Evolutionary conservation across 2,797 vertebrate species (phyloP), one percentile per base, ranked within the genome.

Genomic region (Bucorvus abyssinicus): DNA sequence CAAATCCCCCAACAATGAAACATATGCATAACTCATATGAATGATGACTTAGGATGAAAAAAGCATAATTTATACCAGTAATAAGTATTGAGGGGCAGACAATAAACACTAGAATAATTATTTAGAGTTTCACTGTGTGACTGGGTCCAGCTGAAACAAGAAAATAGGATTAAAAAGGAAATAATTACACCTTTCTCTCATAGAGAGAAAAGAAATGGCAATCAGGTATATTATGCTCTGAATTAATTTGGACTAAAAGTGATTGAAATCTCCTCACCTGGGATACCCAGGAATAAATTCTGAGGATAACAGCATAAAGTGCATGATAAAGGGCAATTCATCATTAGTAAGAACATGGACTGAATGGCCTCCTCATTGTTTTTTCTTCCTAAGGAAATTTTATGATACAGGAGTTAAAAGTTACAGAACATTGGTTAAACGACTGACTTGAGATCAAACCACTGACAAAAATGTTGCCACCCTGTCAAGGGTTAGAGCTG

Each of bases 191-290:
- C 5, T 7, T 32, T 9, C 44, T n/a, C 59, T 45, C 7, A 61
- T 12, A 64, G 3, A 42, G 3, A 7, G 22, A 6, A 45, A 19
- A 47, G n/a, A 59, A 9, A n/a, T 10, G 5, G 1, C 3, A 34
- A 36, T 57, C 19, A 30, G 1, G 1, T 82, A 9, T 59, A 44
- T 59, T 82, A 36, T 52, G 9, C 6, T 77, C 34, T 17, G 6
- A 73, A 45, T 38, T 67, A 55, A 71, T 70, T 93, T 82, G 8
- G 11, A 68, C 38, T 36, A 79, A 71, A 81, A 84, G 10, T 63
- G 40, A 84, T 60, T 92, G 26, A 89, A 56, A n/a, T 47, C 2
- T 56, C 13, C 12, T 84, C 42, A 60, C 14, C 11, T 53, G 17
- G 74, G 19, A 52, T 49, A 74, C 14, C 12, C 1, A 2, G 34